Conservation (phyloP, 2,113 vertebrate genomes). For the Catharus minimus region DNA sequence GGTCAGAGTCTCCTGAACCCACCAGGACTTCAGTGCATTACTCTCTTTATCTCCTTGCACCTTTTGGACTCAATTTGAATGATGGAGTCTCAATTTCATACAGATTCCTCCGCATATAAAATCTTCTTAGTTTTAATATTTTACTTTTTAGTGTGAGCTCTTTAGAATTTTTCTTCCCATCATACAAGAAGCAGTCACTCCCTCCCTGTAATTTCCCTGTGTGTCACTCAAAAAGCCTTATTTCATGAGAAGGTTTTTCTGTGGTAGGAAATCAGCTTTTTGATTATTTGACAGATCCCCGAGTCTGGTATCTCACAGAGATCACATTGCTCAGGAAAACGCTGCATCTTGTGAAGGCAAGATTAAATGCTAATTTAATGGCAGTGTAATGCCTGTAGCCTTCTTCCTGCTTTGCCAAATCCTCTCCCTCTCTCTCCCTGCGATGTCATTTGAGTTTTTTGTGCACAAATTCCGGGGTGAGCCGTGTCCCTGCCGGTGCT, state of each 20-base stretch:
- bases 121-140: not conserved
- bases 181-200: not conserved
- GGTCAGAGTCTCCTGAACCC: not conserved
- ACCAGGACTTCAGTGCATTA: not conserved
- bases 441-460: not conserved
- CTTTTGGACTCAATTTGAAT: not conserved
- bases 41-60: not conserved
- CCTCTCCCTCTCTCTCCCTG: not conserved
- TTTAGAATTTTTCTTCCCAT: not conserved
- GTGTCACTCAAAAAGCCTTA: constrained; percentile 6
- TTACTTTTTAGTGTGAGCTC: not conserved
- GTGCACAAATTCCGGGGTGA: not conserved
- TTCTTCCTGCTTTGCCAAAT: not conserved
- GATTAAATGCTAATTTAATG: constrained; percentile 46
- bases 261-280: constrained; percentile 1
- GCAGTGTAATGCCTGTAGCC: not conserved
- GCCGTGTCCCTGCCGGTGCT: not conserved
- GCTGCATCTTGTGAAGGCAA: constrained; percentile 22
- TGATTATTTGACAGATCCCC: constrained; percentile 40
- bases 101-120: not conserved
- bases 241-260: not conserved
- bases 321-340: constrained; percentile 26
- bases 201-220: not conserved
- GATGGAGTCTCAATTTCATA: not conserved
- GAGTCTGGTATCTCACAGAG: constrained; percentile 23